A percentile compares a stretch with the other conserved stretches of the same genome.
Evolutionary conservation across 2,113 vertebrate genomes (phyloP).

Genomic region (Gymnobelideus leadbeateri): DNA sequence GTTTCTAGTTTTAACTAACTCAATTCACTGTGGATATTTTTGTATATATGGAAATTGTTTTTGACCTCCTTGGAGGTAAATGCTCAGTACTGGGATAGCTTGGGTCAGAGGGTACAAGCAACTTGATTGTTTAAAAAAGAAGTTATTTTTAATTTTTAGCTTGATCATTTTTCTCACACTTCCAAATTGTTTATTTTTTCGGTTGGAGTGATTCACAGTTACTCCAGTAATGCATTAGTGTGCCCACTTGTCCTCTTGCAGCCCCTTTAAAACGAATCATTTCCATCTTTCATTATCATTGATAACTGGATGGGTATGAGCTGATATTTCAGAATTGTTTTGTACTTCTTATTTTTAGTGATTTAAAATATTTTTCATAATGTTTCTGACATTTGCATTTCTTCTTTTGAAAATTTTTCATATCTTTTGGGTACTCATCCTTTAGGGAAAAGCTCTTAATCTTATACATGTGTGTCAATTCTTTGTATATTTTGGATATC

Average conservation of each 20-base stretch:
- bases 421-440: neutral
- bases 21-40: no score
- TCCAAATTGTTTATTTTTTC: neutral
- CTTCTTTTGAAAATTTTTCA: neutral
- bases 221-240: neutral
- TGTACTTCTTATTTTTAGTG: neutral
- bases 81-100: neutral
- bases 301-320: neutral
- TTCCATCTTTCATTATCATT: neutral
- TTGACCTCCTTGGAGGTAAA: neutral
- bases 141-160: no score
- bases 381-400: neutral
- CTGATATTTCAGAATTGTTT: constrained; percentile 7
- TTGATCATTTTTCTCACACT: neutral
- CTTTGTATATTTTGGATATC: neutral
- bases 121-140: neutral
- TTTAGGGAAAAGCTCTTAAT: neutral
- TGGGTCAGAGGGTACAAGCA: neutral
- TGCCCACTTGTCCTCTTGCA: neutral
- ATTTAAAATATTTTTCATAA: neutral
- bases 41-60: neutral
- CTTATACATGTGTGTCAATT: neutral
- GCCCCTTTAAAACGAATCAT: neutral
- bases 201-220: neutral
- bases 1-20: neutral